phyloP scores from a whole-genome alignment of 2,888 invertebrate species.

The Eupithecia pulchellata region DNA sequence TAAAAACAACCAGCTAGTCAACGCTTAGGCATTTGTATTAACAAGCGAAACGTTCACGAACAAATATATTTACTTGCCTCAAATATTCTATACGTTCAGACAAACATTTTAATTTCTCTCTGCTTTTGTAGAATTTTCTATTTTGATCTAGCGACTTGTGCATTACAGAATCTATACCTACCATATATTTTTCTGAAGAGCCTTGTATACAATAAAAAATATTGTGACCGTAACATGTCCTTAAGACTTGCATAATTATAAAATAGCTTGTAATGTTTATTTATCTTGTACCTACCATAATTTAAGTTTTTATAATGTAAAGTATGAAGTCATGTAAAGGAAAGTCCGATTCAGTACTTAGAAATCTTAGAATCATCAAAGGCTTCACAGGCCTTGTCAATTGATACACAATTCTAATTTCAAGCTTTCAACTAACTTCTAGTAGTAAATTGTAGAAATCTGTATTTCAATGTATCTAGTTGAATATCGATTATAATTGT shows the following conservation, averaged over 20 bases:
- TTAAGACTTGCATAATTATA: slow-evolving; percentile 75
- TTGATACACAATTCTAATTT: slow-evolving; percentile 83
- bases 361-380: slow-evolving; percentile 75
- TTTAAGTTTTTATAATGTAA: slow-evolving; percentile 57
- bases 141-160: slow-evolving; percentile 6
- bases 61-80: slow-evolving; percentile 29
- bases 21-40: slow-evolving; percentile 58
- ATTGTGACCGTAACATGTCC: slow-evolving; percentile 55
- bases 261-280: slow-evolving; percentile 60
- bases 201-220: slow-evolving; percentile 52
- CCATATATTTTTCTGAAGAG: slow-evolving; percentile 48
- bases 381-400: slow-evolving; percentile 62
- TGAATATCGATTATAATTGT: slow-evolving; percentile 78
- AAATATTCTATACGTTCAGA: slow-evolving; percentile 20
- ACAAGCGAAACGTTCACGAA: slow-evolving; percentile 43
- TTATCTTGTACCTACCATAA: slow-evolving; percentile 68
- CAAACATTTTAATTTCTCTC: background rate
- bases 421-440: slow-evolving; percentile 47
- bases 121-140: background rate
- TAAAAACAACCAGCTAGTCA: slow-evolving; percentile 67
- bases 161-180: slow-evolving; percentile 1
- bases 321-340: slow-evolving; percentile 40
- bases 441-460: slow-evolving; percentile 31
- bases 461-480: slow-evolving; percentile 55
- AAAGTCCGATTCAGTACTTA: slow-evolving; percentile 72